A percentile compares a stretch with the other conserved stretches of the same genome.
Evolutionary conservation across 2,113 vertebrate genomes (phyloP).

Genomic region (Atrichornis clamosus): DNA sequence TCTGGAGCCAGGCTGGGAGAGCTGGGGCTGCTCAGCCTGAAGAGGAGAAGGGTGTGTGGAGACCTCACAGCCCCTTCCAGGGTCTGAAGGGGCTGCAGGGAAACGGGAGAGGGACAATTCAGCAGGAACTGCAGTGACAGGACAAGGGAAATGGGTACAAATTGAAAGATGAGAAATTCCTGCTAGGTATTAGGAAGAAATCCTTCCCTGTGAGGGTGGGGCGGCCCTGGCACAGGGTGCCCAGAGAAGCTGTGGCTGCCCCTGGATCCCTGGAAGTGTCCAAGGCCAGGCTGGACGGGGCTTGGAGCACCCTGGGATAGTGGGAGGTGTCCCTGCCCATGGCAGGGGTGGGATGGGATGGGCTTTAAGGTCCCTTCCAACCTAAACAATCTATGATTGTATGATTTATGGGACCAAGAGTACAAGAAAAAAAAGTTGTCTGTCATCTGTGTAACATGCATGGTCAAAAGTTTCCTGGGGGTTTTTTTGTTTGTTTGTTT

Average conservation of each 20-base stretch:
- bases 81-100: background rate
- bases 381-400: background rate
- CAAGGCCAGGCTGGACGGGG: background rate
- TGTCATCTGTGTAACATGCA: background rate
- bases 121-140: background rate
- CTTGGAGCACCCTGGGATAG: background rate
- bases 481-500: background rate
- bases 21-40: background rate
- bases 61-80: background rate
- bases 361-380: accelerated
- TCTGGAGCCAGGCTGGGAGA: background rate
- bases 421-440: background rate
- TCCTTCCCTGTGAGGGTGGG: background rate
- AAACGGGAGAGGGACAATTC: background rate
- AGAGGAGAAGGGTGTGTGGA: background rate
- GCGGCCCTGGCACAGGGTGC: background rate
- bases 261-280: background rate
- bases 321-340: background rate
- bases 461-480: background rate
- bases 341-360: background rate
- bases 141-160: too few species aligned
- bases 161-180: too few species aligned
- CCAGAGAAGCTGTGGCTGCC: background rate
- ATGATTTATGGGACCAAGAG: background rate
- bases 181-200: too few species aligned